Base-by-base conservation (phyloP, 2,888 invertebrate species). In the Matsumyia berberina region DNA sequence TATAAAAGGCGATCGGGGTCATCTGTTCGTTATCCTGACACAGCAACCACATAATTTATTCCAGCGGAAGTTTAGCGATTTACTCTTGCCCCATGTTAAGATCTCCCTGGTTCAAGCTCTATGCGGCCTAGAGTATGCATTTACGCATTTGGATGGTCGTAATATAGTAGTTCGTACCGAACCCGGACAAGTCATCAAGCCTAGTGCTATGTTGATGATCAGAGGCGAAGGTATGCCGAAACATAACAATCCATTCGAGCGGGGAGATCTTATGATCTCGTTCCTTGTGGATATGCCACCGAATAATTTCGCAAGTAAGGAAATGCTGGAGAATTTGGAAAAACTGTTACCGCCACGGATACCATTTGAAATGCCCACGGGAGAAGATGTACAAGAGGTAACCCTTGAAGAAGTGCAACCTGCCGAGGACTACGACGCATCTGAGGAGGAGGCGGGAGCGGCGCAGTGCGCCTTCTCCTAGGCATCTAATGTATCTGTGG, bases 201-300 rank as follows among this genome's bases (percentile, higher is more conserved):
- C 97, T 67, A 96, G 96, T 90, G 94, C 94, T 89, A 92, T 96
- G 2, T 96, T 96, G 90, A 94, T 95, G 83, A 94, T 98, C 72
- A 93, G 93, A 83, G 96, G 95, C 5, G 97, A 98, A 92, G 98
- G 98, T 19, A 98, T 98, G 98, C 98, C 98, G 0, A 93, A 94
- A 39, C 94, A 94, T 88, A 96, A 95, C 90, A 96, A 96, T 91
- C 96, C 97, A 5, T 96, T 96, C 90, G 96, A 97, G 88, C 95
- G 95, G 90, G 98, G 98, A 67, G 96, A 97, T 91, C 92, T 99
- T 60, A 96, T 96, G 89, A 94, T 98, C 72, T 95, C 96, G 88
- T 98, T 99, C 93, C 94, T 95, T 88, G 95, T 98, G 67, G 93
- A 94, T 81, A 98, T 98, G 92, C 98, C 98, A 46, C 94, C 94